Conservation (phyloP, 2,797 vertebrate species). For the Coccyzus lansbergi region DNA sequence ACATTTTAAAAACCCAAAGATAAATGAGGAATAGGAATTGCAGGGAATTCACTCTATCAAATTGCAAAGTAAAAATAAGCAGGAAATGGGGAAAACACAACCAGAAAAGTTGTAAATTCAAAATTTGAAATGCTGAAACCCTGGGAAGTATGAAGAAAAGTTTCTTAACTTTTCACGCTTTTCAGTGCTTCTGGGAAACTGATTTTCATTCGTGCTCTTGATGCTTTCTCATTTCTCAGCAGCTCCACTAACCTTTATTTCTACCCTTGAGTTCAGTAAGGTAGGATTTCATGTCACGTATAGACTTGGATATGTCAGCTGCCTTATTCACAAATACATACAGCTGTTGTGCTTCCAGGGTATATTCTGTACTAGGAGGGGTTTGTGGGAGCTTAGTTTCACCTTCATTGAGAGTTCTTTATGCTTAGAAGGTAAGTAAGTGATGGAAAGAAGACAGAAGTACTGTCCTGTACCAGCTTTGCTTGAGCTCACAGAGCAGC, state of each 20-base stretch:
- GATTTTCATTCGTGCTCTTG: not conserved
- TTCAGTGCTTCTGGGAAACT: not conserved
- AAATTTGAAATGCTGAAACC: not conserved
- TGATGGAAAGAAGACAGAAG: not conserved
- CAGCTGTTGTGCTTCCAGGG: not conserved
- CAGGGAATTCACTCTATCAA: not conserved
- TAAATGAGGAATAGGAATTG: not conserved
- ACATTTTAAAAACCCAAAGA: not conserved
- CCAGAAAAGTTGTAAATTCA: not conserved
- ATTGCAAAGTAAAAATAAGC: not conserved
- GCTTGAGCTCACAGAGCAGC: not conserved
- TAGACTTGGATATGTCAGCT: not conserved
- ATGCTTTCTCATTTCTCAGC: not conserved
- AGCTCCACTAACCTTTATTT: not conserved
- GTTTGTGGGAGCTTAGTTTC: not conserved
- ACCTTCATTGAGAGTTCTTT: not conserved
- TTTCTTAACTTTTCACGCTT: conserved; percentile 6
- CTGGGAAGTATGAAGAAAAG: not conserved
- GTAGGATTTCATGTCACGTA: not conserved
- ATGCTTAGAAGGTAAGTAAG: not conserved
- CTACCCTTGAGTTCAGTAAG: not conserved
- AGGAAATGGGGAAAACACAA: not conserved
- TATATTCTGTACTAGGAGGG: not conserved
- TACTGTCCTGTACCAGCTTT: not conserved
- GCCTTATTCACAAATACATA: not conserved